Conservation (phyloP, 2,888 invertebrate species). For the Nephrocerus scutellatus region DNA sequence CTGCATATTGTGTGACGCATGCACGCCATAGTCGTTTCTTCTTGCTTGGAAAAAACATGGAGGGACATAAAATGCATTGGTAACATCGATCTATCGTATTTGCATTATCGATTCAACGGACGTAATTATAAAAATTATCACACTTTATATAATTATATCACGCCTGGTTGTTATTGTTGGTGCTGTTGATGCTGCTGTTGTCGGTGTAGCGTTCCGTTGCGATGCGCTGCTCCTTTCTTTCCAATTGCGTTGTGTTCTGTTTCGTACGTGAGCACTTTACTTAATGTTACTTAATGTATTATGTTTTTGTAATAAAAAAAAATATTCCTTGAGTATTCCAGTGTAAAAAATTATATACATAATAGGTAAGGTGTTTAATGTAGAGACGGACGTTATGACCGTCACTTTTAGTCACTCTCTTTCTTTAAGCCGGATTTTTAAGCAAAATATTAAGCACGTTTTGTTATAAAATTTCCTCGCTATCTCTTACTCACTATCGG, state of each 20-base stretch:
- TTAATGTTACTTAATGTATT: not conserved
- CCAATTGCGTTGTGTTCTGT: not conserved
- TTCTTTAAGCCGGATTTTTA: too few relatives aligned
- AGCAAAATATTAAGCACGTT: too few relatives aligned
- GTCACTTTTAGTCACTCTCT: too few relatives aligned
- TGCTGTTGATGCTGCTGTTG: constrained; percentile 4
- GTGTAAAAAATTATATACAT: too few relatives aligned
- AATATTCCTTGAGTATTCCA: too few relatives aligned
- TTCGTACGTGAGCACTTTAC: not conserved
- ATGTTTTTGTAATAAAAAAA: too few relatives aligned
- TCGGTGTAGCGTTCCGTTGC: not conserved
- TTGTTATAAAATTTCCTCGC: too few relatives aligned
- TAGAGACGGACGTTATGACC: too few relatives aligned
- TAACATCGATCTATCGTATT: constrained; percentile 49
- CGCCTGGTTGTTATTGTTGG: constrained; percentile 2
- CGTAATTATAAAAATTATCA: constrained; percentile 24
- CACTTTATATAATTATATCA: constrained; percentile 10
- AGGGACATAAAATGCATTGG: constrained; percentile 48
- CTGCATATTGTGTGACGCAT: constrained; percentile 42
- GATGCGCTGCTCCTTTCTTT: constrained; percentile 1
- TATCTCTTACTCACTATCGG: too few relatives aligned
- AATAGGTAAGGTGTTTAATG: too few relatives aligned
- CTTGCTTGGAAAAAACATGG: constrained; percentile 48
- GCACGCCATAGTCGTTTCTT: constrained; percentile 48
- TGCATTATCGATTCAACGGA: constrained; percentile 46